Base-by-base conservation (phyloP, 2,797 vertebrate species). In the Lagorchestes hirsutus region DNA sequence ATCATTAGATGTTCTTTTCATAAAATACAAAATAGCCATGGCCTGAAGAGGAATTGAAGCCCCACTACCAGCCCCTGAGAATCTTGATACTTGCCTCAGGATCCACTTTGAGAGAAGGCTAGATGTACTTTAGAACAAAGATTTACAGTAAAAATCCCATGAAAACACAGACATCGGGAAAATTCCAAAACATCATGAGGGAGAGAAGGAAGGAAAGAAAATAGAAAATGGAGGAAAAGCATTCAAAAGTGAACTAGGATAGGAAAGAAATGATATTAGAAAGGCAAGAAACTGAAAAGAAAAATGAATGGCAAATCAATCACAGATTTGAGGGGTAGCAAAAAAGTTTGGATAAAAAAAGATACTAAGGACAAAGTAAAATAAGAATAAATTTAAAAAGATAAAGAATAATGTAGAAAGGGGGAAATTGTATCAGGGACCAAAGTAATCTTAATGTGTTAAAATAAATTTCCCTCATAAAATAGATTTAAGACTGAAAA, bases 401-500 rank as follows among this genome's bases (percentile, higher is more conserved):
- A 92, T 16, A 90, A 94, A 74, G 14, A 92, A 92, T 27, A 94
- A 58, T 91, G 14, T 91, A 90, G 34, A 91, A 0, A 92, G 40
- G 55, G 55, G 58, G 46, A 87, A 95, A 55, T 11, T 67, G 10
- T 40, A 5, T 46, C 24, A 90, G 82, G 94, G 92, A 96, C 54
- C 87, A 62, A 67, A 87, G 28, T 87, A 50, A 4, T 55, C 6
- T 59, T 92, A 52, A 58, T 46, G 82, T 92, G 67, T 34, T 67
- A 90, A 94, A 95, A 82, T 90, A 59, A 24, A 62, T 29, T 46
- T 92, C 55, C 93, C 28, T 90, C n/a, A 46, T 95, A 92, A 57
- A 93, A 93, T 29, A 93, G 52, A 95, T 46, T 87, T 55, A 52
- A 87, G 13, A 46, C 6, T 28, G 10, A 46, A 90, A 94, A 94